Evolutionary conservation across 2,113 vertebrate species (phyloP).

Genomic region (Brachyistius frenatus): DNA sequence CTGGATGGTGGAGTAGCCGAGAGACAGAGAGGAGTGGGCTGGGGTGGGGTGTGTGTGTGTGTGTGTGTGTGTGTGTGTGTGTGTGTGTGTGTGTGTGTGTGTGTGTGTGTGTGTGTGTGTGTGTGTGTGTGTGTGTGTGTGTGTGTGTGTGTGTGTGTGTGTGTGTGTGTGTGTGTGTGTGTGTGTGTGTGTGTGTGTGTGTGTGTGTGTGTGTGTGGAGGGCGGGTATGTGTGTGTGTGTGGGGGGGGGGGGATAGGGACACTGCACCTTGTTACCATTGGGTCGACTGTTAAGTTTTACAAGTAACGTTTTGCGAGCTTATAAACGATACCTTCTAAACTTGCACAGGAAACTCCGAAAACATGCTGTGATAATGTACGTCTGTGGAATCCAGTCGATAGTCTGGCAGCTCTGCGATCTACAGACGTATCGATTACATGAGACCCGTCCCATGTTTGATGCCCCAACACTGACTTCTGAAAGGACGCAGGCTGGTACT

Average conservation of each 20-base stretch:
- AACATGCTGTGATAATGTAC: conserved; percentile 81
- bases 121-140: too few species aligned
- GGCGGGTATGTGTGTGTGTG: neutral
- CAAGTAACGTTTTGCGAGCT: conserved; percentile 84
- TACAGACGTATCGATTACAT: conserved; percentile 79
- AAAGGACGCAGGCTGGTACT: neutral
- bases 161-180: neutral
- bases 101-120: too few species aligned
- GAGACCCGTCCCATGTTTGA: conserved; percentile 61
- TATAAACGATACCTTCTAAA: conserved; percentile 84
- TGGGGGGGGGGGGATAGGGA: conserved; percentile 51
- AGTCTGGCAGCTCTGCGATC: conserved; percentile 63
- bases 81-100: neutral
- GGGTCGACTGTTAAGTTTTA: conserved; percentile 86
- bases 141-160: neutral
- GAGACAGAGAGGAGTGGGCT: conserved; percentile 50
- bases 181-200: neutral
- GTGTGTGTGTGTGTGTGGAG: neutral
- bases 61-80: neutral
- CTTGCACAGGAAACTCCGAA: conserved; percentile 80
- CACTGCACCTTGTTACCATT: conserved; percentile 82
- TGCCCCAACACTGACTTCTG: conserved; percentile 52
- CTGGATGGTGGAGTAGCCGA: conserved; percentile 53
- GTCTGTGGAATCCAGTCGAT: conserved; percentile 79
- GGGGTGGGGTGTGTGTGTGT: neutral